phyloP scores from a whole-genome alignment of 2,888 invertebrate species.

The Caenorhabditis japonica region DNA sequence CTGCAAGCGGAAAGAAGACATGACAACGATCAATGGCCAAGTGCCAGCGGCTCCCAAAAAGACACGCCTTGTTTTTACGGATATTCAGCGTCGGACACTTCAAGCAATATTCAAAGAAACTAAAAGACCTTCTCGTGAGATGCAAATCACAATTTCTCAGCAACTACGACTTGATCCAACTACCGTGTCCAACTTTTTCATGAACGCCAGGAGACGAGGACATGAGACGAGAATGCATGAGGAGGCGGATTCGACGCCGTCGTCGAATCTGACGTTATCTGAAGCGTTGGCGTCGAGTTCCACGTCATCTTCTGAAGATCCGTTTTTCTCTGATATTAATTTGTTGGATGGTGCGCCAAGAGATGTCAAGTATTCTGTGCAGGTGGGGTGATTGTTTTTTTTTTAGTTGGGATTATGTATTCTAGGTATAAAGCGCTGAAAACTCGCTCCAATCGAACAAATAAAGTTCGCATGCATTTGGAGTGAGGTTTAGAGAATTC shows the following conservation, averaged over 20 bases:
- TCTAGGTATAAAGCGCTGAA: no score
- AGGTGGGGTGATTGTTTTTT: constrained; percentile 6
- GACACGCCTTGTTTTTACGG: constrained; percentile 99
- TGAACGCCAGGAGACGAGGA: constrained; percentile 95
- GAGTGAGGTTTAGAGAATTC: no score
- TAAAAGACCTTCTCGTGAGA: constrained; percentile 75
- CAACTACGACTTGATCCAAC: constrained; percentile 74
- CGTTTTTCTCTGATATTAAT: not conserved
- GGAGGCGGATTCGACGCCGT: not conserved
- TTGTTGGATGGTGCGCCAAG: constrained; percentile 20
- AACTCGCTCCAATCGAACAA: no score
- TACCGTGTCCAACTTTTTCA: constrained; percentile 93
- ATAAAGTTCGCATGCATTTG: no score
- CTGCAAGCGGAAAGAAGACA: constrained; percentile 75
- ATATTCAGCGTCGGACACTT: constrained; percentile 98
- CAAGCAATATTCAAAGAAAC: constrained; percentile 79
- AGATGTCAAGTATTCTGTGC: constrained; percentile 1
- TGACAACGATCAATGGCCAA: constrained; percentile 12
- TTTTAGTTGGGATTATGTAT: not conserved
- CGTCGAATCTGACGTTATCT: not conserved
- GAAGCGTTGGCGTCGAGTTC: no score
- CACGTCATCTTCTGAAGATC: not conserved
- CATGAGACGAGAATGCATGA: constrained; percentile 51
- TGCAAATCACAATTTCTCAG: constrained; percentile 75
- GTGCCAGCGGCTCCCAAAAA: constrained; percentile 83